Evolutionary conservation across 2,113 vertebrate species (phyloP).

Genomic region (Thinocorus orbignyianus): DNA sequence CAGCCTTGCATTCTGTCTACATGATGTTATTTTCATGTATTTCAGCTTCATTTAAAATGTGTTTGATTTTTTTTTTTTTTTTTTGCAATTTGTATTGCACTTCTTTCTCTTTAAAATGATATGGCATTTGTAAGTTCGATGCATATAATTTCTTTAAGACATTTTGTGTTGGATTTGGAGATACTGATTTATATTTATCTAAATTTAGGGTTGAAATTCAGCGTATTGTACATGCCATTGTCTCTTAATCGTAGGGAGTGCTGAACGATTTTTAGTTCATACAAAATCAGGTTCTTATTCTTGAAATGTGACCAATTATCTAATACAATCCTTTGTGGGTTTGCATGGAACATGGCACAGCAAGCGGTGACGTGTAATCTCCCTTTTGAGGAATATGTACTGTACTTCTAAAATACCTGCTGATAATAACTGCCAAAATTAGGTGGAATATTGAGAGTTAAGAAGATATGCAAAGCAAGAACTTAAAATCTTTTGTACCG

Average conservation of each 20-base stretch:
- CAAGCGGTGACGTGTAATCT: neutral
- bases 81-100: neutral
- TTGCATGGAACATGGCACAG: conserved; percentile 10
- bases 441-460: neutral
- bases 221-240: neutral
- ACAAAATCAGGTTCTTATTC: neutral
- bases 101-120: conserved; percentile 2
- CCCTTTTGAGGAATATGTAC: neutral
- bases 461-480: neutral
- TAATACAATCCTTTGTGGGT: neutral
- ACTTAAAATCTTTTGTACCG: neutral
- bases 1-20: neutral
- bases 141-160: neutral
- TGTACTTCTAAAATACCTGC: conserved; percentile 1
- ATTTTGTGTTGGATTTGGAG: neutral
- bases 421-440: conserved; percentile 32
- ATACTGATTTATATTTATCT: conserved; percentile 35
- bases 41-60: neutral
- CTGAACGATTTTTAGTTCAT: conserved; percentile 12
- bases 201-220: conserved; percentile 21
- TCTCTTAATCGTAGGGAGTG: conserved; percentile 33
- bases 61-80: neutral
- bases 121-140: neutral
- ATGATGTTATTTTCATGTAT: neutral
- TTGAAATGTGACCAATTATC: conserved; percentile 40